Evolutionary conservation across 2,888 invertebrate genomes (phyloP).

Genomic region (Dryomyza anilis): DNA sequence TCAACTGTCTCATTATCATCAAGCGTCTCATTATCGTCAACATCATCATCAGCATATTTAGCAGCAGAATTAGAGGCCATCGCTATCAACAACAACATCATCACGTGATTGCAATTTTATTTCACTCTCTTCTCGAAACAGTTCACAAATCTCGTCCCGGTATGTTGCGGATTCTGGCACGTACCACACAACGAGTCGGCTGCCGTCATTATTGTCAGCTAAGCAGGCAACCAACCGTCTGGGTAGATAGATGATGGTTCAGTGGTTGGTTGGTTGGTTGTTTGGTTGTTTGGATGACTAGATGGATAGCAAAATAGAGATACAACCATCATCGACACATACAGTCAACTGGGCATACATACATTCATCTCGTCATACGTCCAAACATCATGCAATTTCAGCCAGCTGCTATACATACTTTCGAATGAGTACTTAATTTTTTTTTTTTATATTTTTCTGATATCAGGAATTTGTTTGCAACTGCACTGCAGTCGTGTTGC

Average conservation of each 20-base stretch:
- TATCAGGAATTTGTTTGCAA: no score
- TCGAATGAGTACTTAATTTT: slow-evolving; percentile 13
- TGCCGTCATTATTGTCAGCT: slow-evolving; percentile 22
- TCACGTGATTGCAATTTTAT: slow-evolving; percentile 25
- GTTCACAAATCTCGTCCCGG: neutral
- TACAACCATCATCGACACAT: slow-evolving; percentile 4
- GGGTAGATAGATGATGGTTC: neutral
- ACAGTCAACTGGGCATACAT: neutral
- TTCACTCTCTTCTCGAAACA: neutral
- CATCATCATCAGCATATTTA: no score
- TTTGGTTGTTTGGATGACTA: no score
- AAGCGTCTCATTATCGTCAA: no score
- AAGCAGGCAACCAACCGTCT: slow-evolving; percentile 10
- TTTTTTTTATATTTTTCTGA: neutral
- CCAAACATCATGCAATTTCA: neutral
- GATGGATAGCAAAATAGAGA: slow-evolving; percentile 12
- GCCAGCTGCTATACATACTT: neutral
- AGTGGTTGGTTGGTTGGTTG: no score
- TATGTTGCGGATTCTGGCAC: slow-evolving; percentile 26
- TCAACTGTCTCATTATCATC: no score
- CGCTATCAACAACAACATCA: slow-evolving; percentile 17
- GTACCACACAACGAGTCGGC: slow-evolving; percentile 24
- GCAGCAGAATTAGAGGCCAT: no score
- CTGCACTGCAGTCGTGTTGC: no score
- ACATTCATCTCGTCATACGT: neutral